A percentile compares a stretch with the other conserved stretches of the same genome.
Conservation (phyloP, 92 coral and sea anemone species). For the Epizoanthus scotinus region DNA sequence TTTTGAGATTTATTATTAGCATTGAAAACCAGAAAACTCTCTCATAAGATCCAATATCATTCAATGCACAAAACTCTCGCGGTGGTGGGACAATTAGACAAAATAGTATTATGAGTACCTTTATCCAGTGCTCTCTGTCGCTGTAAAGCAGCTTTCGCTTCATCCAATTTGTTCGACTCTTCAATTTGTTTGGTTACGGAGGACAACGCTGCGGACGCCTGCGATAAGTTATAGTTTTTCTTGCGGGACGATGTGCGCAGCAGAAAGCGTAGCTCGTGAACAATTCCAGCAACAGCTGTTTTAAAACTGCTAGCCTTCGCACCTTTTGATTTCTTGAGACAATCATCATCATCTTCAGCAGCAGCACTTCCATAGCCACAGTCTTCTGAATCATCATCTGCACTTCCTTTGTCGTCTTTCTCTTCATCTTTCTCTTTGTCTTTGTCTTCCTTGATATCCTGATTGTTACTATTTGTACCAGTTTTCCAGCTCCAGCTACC, state of each 20-base stretch:
- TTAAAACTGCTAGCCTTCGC: constrained; percentile 18
- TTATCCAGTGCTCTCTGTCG: constrained; percentile 2
- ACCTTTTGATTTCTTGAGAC: constrained; percentile 30
- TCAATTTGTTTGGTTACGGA: constrained; percentile 14
- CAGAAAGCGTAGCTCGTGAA: constrained; percentile 4
- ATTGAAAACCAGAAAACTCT: too few species aligned
- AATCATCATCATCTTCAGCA: neutral
- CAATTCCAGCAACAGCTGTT: constrained; percentile 34
- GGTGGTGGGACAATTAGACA: neutral
- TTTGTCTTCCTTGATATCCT: neutral
- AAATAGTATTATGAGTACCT: neutral
- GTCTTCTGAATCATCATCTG: neutral
- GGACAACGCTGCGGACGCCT: constrained; percentile 2
- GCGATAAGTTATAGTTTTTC: neutral
- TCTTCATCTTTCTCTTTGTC: neutral
- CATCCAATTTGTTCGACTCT: neutral
- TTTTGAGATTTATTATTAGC: too few species aligned
- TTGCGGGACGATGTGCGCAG: constrained; percentile 1
- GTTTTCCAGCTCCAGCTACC: constrained; percentile 38
- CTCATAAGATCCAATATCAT: too few species aligned
- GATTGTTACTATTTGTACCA: neutral
- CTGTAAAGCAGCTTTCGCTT: neutral
- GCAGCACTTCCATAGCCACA: constrained; percentile 9
- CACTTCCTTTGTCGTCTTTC: neutral
- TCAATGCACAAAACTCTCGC: neutral